A percentile compares a stretch with the other conserved stretches of the same genome.
Conservation (phyloP, 2,797 vertebrate genomes). For the Poeciliopsis presidionis region DNA sequence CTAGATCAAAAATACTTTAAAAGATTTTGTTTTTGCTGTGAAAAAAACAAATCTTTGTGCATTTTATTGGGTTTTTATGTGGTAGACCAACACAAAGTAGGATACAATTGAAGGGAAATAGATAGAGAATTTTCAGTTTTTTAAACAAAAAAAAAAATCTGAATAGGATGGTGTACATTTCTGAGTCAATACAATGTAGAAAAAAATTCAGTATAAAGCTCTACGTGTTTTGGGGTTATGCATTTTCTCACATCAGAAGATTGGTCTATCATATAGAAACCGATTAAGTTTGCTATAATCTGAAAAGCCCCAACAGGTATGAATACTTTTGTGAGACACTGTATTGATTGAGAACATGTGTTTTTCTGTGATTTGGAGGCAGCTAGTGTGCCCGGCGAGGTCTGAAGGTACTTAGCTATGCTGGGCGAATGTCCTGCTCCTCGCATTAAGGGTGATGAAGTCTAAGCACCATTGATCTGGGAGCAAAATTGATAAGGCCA, state of each 20-base stretch:
- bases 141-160: background rate
- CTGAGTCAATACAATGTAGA: background rate
- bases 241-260: background rate
- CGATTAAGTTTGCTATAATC: background rate
- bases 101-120: background rate
- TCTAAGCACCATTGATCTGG: slow-evolving; percentile 71
- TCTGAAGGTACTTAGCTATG: slow-evolving; percentile 62
- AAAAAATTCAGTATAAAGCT: background rate
- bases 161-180: background rate
- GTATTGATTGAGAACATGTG: slow-evolving; percentile 38
- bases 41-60: background rate
- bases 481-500: slow-evolving; percentile 70
- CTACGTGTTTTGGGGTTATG: background rate
- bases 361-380: slow-evolving; percentile 43
- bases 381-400: slow-evolving; percentile 45
- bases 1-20: no score
- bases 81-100: background rate
- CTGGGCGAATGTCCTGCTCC: slow-evolving; percentile 55
- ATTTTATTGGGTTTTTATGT: background rate
- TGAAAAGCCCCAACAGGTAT: background rate
- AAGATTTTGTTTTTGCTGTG: no score
- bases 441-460: slow-evolving; percentile 70
- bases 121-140: background rate
- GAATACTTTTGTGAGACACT: slow-evolving; percentile 9
- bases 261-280: background rate